These are phyloP conservation scores for Thamnophis elegans DNA, from an alignment of 2,797 vertebrate genomes.

Conservation along the genomic window DNA sequence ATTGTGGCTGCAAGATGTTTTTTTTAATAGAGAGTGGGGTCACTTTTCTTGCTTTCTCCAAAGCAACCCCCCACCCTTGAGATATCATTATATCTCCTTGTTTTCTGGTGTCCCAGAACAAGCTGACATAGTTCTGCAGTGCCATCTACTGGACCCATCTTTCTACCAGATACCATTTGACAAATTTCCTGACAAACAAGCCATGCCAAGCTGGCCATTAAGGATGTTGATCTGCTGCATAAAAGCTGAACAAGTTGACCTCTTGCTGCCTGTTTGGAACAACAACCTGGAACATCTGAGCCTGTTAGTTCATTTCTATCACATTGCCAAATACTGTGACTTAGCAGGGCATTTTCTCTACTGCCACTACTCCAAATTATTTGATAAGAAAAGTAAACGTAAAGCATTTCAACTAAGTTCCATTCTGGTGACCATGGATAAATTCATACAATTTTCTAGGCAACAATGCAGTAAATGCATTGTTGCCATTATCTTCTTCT, in stretches of 20 bases:
- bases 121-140: slow-evolving; percentile 8
- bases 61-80: background rate
- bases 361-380: background rate
- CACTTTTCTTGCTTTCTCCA: background rate
- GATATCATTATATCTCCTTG: background rate
- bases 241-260: background rate
- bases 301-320: background rate
- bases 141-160: slow-evolving; percentile 10
- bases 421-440: background rate
- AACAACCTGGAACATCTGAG: background rate
- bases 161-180: background rate
- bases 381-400: background rate
- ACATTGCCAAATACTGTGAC: background rate
- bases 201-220: background rate
- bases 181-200: background rate
- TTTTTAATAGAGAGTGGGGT: background rate
- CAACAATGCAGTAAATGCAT: background rate
- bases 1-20: background rate
- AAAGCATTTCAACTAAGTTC: background rate
- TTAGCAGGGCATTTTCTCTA: background rate
- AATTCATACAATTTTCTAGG: background rate
- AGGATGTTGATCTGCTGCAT: background rate
- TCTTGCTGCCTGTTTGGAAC: background rate
- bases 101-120: background rate
- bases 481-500: background rate